Evolutionary conservation across 2,113 vertebrate species (phyloP).

Genomic region (Phrynocephalus versicolor): DNA sequence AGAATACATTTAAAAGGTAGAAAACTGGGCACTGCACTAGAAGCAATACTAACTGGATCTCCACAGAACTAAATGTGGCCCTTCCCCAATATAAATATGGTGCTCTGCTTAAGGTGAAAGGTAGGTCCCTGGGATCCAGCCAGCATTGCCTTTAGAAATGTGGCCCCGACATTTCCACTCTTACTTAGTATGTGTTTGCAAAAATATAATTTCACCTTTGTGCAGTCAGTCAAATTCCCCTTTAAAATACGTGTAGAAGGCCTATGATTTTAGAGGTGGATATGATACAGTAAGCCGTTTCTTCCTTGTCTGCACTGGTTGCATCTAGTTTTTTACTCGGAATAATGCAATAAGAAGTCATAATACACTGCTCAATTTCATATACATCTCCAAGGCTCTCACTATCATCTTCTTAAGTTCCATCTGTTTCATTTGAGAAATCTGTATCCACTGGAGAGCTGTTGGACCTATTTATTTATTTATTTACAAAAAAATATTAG

Average conservation of each 20-base stretch:
- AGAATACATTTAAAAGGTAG: fast-evolving
- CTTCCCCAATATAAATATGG: not conserved
- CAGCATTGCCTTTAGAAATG: too few relatives aligned
- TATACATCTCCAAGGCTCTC: not conserved
- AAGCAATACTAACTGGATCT: not conserved
- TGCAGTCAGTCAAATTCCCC: not conserved
- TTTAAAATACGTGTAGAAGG: not conserved
- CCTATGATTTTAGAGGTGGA: not conserved
- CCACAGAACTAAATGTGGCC: not conserved
- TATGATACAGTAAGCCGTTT: not conserved
- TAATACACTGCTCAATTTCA: not conserved
- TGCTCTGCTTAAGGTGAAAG: not conserved
- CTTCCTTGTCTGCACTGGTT: too few relatives aligned
- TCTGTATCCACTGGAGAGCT: not conserved
- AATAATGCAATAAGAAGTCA: not conserved
- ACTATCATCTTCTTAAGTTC: not conserved
- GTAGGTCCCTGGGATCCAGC: too few relatives aligned
- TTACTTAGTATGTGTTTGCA: not conserved
- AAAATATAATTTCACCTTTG: not conserved
- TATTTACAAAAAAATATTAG: too few relatives aligned
- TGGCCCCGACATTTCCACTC: too few relatives aligned
- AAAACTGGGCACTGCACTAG: too few relatives aligned
- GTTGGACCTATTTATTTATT: conserved; percentile 11
- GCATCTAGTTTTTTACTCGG: not conserved
- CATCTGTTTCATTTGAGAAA: not conserved